These are phyloP conservation scores for Elysia crispata DNA, from an alignment of 2,888 invertebrate genomes.

Conservation along the genomic window DNA sequence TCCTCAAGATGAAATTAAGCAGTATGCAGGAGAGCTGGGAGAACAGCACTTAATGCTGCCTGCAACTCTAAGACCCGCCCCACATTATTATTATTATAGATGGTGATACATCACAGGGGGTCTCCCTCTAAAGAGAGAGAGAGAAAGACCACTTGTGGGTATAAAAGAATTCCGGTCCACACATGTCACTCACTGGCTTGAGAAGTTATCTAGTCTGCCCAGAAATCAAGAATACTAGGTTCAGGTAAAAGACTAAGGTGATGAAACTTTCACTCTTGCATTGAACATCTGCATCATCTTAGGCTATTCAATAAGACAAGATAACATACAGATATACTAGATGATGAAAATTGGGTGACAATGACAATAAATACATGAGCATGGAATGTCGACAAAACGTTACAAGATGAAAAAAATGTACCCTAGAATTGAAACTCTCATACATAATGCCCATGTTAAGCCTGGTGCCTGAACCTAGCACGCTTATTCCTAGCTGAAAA, in stretches of 20 bases:
- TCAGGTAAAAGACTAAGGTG: no score
- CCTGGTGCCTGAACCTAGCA: not conserved
- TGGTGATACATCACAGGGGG: no score
- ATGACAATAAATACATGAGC: not conserved
- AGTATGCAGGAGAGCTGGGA: conserved; percentile 6
- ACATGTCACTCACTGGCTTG: conserved; percentile 2
- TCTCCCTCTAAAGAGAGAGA: no score
- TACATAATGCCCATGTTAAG: conserved; percentile 3
- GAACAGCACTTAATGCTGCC: no score
- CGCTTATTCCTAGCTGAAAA: conserved; percentile 1
- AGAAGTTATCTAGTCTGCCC: conserved; percentile 24
- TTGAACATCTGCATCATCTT: no score
- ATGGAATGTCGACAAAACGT: conserved; percentile 40
- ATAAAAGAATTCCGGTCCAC: conserved; percentile 20
- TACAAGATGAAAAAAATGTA: not conserved
- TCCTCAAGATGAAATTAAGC: conserved; percentile 20
- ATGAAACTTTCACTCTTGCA: no score
- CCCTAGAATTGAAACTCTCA: not conserved
- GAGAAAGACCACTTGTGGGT: conserved; percentile 7
- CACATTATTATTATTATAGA: no score
- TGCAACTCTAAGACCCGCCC: no score
- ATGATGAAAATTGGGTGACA: not conserved
- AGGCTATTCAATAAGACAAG: no score
- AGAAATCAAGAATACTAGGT: not conserved
- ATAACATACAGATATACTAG: not conserved